Evolutionary conservation across 1,140 invertebrate genomes (phyloP), one percentile per base, ranked within the genome.

Genomic region (Laupala kohalensis): DNA sequence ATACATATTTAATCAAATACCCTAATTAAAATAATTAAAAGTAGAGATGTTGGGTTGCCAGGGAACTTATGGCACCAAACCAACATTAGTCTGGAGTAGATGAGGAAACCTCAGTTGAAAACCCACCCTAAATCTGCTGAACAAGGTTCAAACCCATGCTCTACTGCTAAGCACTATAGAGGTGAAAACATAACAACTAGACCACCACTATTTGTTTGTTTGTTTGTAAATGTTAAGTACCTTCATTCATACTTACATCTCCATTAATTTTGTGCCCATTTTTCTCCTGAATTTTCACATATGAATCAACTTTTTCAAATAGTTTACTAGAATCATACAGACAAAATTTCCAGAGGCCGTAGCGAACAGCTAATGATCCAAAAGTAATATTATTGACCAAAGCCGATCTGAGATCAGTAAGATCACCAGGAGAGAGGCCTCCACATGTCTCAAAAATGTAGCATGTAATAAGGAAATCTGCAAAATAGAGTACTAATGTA

Each of bases 341-440:
- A 12, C 96, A 78, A 74, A 86, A 88, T 71, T 88, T 89, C 76
- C 95, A 91, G 26, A 95, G 87, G 15, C 89, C 87, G 80, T 92
- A 86, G 74, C 92, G 88, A n/a, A 98, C 94, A 67, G 91, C 86
- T 30, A 97, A 84, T 53, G 91, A 91, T 0, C 93, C 95, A 79
- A 98, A 95, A 0, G 94, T 97, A 69, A 92, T 89, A 78, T 98
- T 99, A 78, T 98, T 98, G 0, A 98, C 96, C 0, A 99, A 81
- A 0, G 96, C 93, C 19, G 95, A 96, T 29, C 96, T 83, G 53
- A 98, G 79, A 84, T 98, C 95, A 0, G 95, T 98, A 12, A 98
- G 80, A 30, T 93, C 86, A 0, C 95, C 96, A 0, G 93, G 94
- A 64, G 81, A 88, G 78, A 91, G 85, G 70, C 86, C 77, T 0